Conservation (phyloP, 1,140 invertebrate genomes). For the Telenomus remus region DNA sequence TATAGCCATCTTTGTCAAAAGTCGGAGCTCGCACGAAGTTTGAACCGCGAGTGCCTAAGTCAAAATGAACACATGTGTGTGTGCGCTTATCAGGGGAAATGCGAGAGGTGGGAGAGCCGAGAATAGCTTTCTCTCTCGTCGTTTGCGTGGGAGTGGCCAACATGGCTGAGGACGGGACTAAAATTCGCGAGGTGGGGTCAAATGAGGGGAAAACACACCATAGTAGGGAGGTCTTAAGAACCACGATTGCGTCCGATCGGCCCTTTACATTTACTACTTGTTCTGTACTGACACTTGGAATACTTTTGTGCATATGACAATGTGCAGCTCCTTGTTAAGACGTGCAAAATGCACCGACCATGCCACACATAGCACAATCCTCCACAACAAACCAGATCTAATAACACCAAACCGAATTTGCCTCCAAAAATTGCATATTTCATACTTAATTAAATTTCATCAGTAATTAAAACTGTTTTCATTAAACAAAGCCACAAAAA, state of each 20-base stretch:
- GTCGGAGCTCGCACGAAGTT: constrained; percentile 43
- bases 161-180: constrained; percentile 69
- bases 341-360: constrained; percentile 47
- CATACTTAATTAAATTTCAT: not conserved
- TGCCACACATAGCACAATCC: constrained; percentile 11
- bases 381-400: constrained; percentile 13
- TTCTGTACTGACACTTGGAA: constrained; percentile 36
- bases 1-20: constrained; percentile 47
- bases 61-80: constrained; percentile 44
- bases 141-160: constrained; percentile 68
- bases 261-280: constrained; percentile 54
- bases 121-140: constrained; percentile 1
- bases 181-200: constrained; percentile 57
- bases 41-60: constrained; percentile 39
- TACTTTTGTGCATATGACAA: constrained; percentile 44
- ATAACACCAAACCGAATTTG: not conserved
- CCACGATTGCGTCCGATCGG: constrained; percentile 53
- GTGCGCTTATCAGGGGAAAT: constrained; percentile 50
- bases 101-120: constrained; percentile 26
- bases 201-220: constrained; percentile 60
- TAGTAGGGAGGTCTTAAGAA: constrained; percentile 34
- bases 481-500: no score
- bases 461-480: no score
- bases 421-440: constrained; percentile 7
- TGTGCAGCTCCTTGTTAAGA: constrained; percentile 33